Base-by-base conservation (phyloP, 2,888 invertebrate genomes). In the Macrosiphum euphorbiae region DNA sequence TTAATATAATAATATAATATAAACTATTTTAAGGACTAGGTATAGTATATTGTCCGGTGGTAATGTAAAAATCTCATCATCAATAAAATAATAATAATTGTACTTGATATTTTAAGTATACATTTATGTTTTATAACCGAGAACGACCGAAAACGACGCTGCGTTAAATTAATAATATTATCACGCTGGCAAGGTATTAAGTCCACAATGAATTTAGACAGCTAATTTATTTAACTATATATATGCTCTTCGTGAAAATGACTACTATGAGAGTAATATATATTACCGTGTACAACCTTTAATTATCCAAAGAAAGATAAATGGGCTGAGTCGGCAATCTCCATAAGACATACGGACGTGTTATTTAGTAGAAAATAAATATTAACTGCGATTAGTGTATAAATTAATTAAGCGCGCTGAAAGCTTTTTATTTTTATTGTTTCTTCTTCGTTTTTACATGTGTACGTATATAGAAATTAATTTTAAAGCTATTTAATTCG, bases 241-340 rank as follows among this genome's bases (percentile, higher is more conserved):
- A 67, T 67, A n/a, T 20, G 26, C 41, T 78, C 44, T n/a, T 88
- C 67, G 44, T 61, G 87, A 92, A 92, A 58, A 92, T 92, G 87
- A 41, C 67, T 52, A 24, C 61, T 13, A 50, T 26, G 35, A 16
- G 78, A 91, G 44, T 24, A 28, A 55, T 55, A 55, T 55, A 55
- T 55, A 55, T 55, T n/a, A 78, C 35, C 35, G 47, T 52, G n/a
- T 8, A 85, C 35, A 24, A 92, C 20, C 28, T 92, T 92, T 67
- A 41, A 88, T 92, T 92, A 88, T 78, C 67, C 44, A 13, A 41
- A 52, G 52, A 41, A n/a, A 78, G 52, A 92, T 50, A n/a, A 88
- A 88, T 78, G 52, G 41, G 61, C 88, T 52, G 58, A 52, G 50
- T 92, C 41, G 16, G 47, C 88, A 44, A 87, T 87, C 55, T 90